Base-by-base conservation (phyloP, 64 coral and sea anemone genomes). In the Acropora yongei region DNA sequence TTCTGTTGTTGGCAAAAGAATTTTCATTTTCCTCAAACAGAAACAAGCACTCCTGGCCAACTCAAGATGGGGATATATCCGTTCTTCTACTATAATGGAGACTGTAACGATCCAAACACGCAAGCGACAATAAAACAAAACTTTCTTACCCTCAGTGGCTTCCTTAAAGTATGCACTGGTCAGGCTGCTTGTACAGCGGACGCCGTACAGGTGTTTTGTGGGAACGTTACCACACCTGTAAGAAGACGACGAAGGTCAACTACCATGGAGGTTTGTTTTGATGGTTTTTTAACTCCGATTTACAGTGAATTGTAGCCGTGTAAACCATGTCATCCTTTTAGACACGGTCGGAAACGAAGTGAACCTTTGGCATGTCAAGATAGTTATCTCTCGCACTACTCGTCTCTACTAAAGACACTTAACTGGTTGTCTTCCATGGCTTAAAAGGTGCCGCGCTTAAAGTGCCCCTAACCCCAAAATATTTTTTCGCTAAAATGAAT, bases 81-180 rank as follows among this genome's bases (percentile, higher is more conserved):
- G 3, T 10, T 4, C 9, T 92, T 92, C 57, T 92, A 57, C n/a
- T 92, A 47, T 57, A 44, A 86, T 16, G 90, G 90, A 10, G 90
- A 92, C 49, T 92, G 90, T 44, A 86, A 86, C 17, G 73, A 92
- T 41, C 90, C 90, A 1, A 92, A 92, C 43, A 69, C 73, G 3
- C 90, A 92, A 49, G 39, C 16, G 3, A 16, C 20, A 0, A 53
- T 92, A n/a, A 92, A 76, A 13, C 0, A 60, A n/a, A 60, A 49
- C 16, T 92, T 77, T 71, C 7, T 14, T 63, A 13, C 90, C 55
- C 17, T 81, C 73, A 7, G 17, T 78, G 41, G 84, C 86, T 39
- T 78, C 47, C 41, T 3, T 44, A 8, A 10, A 4, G 5, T 55
- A 10, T 78, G 44, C 16, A 41, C 43, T 2, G 11, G 7, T n/a